Conservation (phyloP, 2,113 vertebrate genomes). For the Isichthys henryi region DNA sequence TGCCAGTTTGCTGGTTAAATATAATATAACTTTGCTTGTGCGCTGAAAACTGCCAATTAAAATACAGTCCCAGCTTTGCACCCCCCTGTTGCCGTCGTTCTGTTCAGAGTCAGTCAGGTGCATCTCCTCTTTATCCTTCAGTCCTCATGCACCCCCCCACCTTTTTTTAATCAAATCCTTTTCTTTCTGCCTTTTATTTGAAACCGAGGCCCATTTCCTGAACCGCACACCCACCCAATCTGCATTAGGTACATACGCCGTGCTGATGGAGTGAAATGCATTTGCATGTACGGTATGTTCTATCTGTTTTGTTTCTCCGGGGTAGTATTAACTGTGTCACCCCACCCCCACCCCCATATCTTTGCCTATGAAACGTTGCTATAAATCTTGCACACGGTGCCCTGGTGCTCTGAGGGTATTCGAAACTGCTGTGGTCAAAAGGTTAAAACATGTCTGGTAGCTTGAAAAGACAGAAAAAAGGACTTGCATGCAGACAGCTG, state of each 20-base stretch:
- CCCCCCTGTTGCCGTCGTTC: neutral
- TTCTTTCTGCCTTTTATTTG: neutral
- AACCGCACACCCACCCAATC: neutral
- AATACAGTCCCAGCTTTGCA: neutral
- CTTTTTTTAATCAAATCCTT: neutral
- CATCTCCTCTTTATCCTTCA: constrained; percentile 10
- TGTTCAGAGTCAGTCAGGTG: neutral
- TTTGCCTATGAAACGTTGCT: neutral
- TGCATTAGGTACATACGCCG: neutral
- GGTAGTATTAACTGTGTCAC: neutral
- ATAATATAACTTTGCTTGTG: neutral
- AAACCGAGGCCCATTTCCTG: neutral
- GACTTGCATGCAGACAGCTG: neutral
- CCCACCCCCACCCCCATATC: neutral
- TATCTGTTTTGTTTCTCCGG: neutral
- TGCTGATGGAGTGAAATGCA: neutral
- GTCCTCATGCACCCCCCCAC: neutral
- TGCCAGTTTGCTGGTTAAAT: neutral
- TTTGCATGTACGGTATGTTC: neutral
- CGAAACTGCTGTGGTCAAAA: constrained; percentile 1
- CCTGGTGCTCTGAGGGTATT: neutral
- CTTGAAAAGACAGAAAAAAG: neutral
- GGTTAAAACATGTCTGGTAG: constrained; percentile 28
- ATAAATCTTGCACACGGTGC: neutral
- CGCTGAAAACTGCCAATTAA: constrained; percentile 8